Base-by-base conservation (phyloP, 1,140 invertebrate genomes). In the Aricia agestis region DNA sequence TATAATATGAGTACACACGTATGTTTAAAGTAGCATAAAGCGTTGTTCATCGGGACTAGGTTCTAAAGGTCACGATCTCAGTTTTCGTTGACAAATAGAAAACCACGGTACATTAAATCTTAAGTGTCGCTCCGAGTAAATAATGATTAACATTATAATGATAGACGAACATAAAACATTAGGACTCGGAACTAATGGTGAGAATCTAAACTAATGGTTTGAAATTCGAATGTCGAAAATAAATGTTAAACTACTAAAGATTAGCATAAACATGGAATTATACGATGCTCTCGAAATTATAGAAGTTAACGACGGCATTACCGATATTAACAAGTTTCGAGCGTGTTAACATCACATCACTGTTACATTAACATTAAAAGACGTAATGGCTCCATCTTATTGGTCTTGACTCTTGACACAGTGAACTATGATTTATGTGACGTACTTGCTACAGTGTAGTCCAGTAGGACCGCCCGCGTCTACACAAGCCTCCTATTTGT, bases 371-470 rank as follows among this genome's bases (percentile, higher is more conserved):
- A n/a, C 18, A 19, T n/a, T 59, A 7, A 59, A 17, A 17, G 11
- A 18, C 9, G 6, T 7, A 19, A 19, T 17, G 59, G 18, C 11
- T 19, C 59, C 59, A 18, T 59, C 59, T 63, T 0, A 63, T 71
- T 72, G 45, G 25, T 19, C 68, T 69, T 69, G 71, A 69, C 67
- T 19, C 68, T 69, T 69, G 71, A 69, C 67, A 66, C 19, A 63
- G 10, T 63, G 59, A 63, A 63, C 5, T 63, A 63, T 25, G 59
- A 63, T 63, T 63, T 63, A 63, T 63, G 6, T 17, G n/a, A 17
- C 18, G 58, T 59, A 17, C 6, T 59, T 13, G 17, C n/a, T 25
- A 6, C 18, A 63, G n/a, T 18, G 6, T 59, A 59, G 6, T 19
- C 59, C 59, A 7, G 18, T 63, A 25, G 18, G 25, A 25, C 25